phyloP scores from a whole-genome alignment of 1,140 invertebrate genomes.

The Mycetomoellerius zeteki region DNA sequence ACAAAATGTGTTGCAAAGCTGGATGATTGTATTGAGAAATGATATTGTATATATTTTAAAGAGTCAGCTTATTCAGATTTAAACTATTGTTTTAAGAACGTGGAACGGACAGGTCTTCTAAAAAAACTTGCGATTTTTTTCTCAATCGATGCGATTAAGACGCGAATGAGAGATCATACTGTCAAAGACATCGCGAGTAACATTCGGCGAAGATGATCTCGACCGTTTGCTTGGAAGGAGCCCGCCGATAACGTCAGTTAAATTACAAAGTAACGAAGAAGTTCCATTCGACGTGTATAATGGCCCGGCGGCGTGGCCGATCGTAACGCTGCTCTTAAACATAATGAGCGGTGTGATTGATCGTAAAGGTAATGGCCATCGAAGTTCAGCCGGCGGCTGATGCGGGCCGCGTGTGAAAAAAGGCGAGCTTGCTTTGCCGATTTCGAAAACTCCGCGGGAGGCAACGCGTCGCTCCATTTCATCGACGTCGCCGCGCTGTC shows the following conservation, averaged over 20 bases:
- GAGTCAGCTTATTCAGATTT: background rate
- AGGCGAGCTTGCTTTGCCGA: constrained; percentile 42
- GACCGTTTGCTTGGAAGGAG: background rate
- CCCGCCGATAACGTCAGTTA: constrained; percentile 31
- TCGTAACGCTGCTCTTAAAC: constrained; percentile 80
- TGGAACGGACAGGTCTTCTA: background rate
- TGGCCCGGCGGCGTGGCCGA: constrained; percentile 40
- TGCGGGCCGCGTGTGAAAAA: constrained; percentile 25
- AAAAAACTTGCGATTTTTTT: background rate
- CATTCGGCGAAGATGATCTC: background rate
- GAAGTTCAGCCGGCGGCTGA: constrained; percentile 48
- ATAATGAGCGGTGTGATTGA: constrained; percentile 84
- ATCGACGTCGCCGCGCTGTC: constrained; percentile 14
- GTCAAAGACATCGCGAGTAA: constrained; percentile 24
- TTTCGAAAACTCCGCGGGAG: constrained; percentile 75
- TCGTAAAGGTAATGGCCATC: constrained; percentile 84
- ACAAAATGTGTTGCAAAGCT: no score
- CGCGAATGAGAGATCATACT: constrained; percentile 1
- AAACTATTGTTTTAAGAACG: background rate
- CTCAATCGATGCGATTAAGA: background rate
- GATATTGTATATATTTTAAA: background rate
- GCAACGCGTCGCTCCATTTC: constrained; percentile 57
- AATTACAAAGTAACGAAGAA: constrained; percentile 66
- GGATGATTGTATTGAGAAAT: no score
- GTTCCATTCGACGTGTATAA: constrained; percentile 56